Conservation (phyloP, 2,888 invertebrate species). For the Blastobasis adustella region DNA sequence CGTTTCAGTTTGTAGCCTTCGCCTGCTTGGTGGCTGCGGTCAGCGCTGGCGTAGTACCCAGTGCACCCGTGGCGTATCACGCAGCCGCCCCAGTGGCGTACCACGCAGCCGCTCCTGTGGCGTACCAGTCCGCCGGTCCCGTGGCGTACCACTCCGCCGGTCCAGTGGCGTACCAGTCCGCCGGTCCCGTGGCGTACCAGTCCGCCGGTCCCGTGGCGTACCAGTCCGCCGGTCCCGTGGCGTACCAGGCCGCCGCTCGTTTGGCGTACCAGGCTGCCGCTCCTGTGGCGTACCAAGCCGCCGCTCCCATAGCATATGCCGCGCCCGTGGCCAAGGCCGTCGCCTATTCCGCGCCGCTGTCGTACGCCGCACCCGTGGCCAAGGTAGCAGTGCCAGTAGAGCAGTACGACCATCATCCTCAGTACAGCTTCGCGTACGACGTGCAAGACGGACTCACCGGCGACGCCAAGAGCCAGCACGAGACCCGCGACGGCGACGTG, state of each 20-base stretch:
- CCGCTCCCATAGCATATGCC: slow-evolving; percentile 28
- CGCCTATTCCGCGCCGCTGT: slow-evolving; percentile 71
- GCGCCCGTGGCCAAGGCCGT: slow-evolving; percentile 72
- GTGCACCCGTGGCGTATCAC: slow-evolving; percentile 33
- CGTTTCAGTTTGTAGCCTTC: slow-evolving; percentile 49
- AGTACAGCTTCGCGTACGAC: slow-evolving; percentile 72
- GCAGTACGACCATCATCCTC: slow-evolving; percentile 44
- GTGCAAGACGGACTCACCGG: slow-evolving; percentile 72
- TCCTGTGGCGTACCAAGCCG: slow-evolving; percentile 35
- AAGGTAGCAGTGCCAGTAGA: slow-evolving; percentile 40
- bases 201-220: slow-evolving; percentile 37
- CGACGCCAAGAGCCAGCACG: slow-evolving; percentile 62
- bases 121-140: slow-evolving; percentile 35
- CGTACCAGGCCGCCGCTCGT: slow-evolving; percentile 67
- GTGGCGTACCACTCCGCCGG: slow-evolving; percentile 36
- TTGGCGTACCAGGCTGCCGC: slow-evolving; percentile 51
- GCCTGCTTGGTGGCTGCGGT: slow-evolving; percentile 52
- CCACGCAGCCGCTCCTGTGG: slow-evolving; percentile 22
- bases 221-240: slow-evolving; percentile 35
- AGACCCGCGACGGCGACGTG: slow-evolving; percentile 59
- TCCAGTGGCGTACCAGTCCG: slow-evolving; percentile 28
- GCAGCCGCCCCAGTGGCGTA: slow-evolving; percentile 21
- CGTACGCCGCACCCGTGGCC: slow-evolving; percentile 51
- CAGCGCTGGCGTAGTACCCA: slow-evolving; percentile 48
- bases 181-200: slow-evolving; percentile 26